Evolutionary conservation across 2,113 vertebrate species (phyloP), one percentile per base, ranked within the genome.

Genomic region (Rattus rattus): DNA sequence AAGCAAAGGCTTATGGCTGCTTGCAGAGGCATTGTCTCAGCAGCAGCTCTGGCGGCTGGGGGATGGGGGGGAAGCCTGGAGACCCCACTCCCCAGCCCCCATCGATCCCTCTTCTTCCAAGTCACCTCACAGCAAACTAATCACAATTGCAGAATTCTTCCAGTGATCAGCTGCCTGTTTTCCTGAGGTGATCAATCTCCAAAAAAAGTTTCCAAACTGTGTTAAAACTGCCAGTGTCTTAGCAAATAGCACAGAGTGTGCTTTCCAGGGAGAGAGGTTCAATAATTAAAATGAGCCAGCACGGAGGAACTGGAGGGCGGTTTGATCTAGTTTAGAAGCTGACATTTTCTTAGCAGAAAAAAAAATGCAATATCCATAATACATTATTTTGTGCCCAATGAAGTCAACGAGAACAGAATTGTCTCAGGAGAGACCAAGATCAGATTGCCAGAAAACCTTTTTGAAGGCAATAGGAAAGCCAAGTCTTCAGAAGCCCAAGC

Each of bases 241-340:
- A 5, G 96, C 95, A 98, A 98, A 98, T 95, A 98, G 94, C 93
- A 96, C 73, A 91, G 96, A 97, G 70, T 67, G 43, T 85, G 97
- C 97, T 97, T 98, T 98, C 97, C 96, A 98, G 94, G 96, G 96
- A 98, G 96, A 98, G 95, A 95, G 87, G 96, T 98, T 98, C 98
- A 98, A 98, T 99, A 98, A 98, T 98, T 98, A 98, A 98, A 98
- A 98, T 98, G 98, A 98, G 97, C 98, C 98, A 98, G 97, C 97
- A 97, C 94, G 43, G 96, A 98, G 97, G 96, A 69, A 2, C 86
- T 94, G 95, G 92, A 98, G 96, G 96, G 98, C 88, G 92, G 96
- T 98, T 98, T 98, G 98, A 98, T 98, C 97, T 98, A 98, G 90
- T 97, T 98, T 96, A 98, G 97, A 96, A 97, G 96, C 95, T 95